A percentile compares a stretch with the other conserved stretches of the same genome.
Conservation (phyloP, 1,140 invertebrate genomes). For the Bombus pyrosoma region DNA sequence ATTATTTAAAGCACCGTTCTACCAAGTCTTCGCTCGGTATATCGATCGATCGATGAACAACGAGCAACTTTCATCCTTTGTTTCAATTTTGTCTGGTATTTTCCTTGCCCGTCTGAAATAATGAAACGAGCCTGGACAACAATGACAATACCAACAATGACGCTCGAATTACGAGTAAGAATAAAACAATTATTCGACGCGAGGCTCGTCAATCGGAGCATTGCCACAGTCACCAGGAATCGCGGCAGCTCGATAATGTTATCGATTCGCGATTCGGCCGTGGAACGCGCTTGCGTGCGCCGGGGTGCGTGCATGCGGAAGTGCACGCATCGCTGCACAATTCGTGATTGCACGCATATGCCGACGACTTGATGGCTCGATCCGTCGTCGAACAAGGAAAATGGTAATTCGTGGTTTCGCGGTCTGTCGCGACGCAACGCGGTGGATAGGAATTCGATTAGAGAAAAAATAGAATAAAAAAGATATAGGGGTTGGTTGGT, state of each 20-base stretch:
- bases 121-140: background rate
- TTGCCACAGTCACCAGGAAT: background rate
- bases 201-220: background rate
- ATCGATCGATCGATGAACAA: background rate
- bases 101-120: background rate
- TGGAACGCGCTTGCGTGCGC: conserved; percentile 50
- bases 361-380: conserved; percentile 57
- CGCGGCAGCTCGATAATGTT: conserved; percentile 40
- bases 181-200: background rate
- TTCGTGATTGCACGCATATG: conserved; percentile 65
- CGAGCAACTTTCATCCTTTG: background rate
- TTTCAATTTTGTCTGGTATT: background rate
- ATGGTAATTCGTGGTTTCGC: conserved; percentile 60
- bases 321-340: conserved; percentile 61
- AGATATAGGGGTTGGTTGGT: background rate
- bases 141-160: background rate
- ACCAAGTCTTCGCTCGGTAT: background rate
- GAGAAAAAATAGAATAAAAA: background rate
- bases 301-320: conserved; percentile 59
- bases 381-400: conserved; percentile 43
- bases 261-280: conserved; percentile 60
- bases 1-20: background rate
- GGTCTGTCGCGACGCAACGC: background rate
- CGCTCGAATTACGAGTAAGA: background rate
- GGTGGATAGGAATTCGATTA: conserved; percentile 18